Percentiles rank a stretch among this genome's conserved stretches.
Conservation (phyloP, 2,888 invertebrate genomes). For the Eristalis pertinax region DNA sequence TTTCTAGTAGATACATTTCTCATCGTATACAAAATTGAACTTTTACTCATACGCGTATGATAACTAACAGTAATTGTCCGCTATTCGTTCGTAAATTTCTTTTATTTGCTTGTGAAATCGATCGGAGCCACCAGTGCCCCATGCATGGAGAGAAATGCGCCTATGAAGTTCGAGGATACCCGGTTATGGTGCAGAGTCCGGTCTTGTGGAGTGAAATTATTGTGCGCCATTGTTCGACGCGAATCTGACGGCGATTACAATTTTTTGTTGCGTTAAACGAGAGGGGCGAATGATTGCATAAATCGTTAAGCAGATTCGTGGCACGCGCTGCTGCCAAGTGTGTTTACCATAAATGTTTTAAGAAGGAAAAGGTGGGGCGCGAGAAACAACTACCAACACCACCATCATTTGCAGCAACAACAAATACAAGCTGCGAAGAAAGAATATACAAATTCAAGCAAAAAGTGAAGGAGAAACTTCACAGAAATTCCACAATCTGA, state of each 20-base stretch:
- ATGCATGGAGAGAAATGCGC: slow-evolving; percentile 61
- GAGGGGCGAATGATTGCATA: slow-evolving; percentile 43
- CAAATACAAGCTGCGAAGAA: background rate
- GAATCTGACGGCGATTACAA: background rate
- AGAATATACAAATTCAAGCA: slow-evolving; percentile 34
- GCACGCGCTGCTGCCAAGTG: slow-evolving; percentile 46
- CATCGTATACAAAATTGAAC: slow-evolving; percentile 2
- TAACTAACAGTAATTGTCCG: slow-evolving; percentile 47
- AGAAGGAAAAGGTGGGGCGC: slow-evolving; percentile 13
- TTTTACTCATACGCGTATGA: slow-evolving; percentile 26
- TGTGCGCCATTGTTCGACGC: slow-evolving; percentile 10
- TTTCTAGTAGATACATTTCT: background rate
- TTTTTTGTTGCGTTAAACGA: slow-evolving; percentile 20
- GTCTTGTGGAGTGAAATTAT: slow-evolving; percentile 29
- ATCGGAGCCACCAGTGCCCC: slow-evolving; percentile 16
- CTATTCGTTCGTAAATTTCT: slow-evolving; percentile 27
- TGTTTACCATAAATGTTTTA: slow-evolving; percentile 26
- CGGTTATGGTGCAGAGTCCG: slow-evolving; percentile 17
- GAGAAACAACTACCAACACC: background rate
- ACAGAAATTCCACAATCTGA: slow-evolving; percentile 30
- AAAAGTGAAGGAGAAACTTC: slow-evolving; percentile 57
- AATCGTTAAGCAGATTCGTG: slow-evolving; percentile 52
- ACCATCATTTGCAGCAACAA: background rate
- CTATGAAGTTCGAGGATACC: slow-evolving; percentile 46
- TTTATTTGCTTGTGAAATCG: slow-evolving; percentile 55